Evolutionary conservation across 2,888 invertebrate genomes (phyloP).

Genomic region (Lasioglossum oenotherae): DNA sequence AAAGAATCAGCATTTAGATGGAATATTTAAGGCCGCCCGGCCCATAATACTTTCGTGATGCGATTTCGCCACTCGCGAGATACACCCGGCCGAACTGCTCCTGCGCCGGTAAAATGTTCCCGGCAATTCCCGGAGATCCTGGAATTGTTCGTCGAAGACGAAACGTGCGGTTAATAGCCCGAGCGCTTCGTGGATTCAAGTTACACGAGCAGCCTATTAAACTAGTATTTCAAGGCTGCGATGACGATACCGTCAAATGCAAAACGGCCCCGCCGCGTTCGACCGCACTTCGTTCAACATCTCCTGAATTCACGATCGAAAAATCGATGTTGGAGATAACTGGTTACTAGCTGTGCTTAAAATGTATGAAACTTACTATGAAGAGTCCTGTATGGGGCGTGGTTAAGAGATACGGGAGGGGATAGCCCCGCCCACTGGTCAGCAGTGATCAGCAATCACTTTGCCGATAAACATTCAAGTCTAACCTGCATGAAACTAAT

Average conservation of each 20-base stretch:
- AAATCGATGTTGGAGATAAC: background rate
- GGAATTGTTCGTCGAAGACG: conserved; percentile 26
- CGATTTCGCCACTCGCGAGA: conserved; percentile 45
- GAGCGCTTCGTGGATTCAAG: background rate
- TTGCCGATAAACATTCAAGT: background rate
- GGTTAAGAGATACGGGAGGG: background rate
- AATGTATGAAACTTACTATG: background rate
- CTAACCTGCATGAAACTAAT: background rate
- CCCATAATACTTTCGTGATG: conserved; percentile 52
- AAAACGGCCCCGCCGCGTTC: background rate
- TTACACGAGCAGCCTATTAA: conserved; percentile 25
- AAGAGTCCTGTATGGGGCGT: background rate
- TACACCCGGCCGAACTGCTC: conserved; percentile 9
- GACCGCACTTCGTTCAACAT: background rate
- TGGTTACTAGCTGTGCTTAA: background rate
- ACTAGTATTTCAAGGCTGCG: conserved; percentile 17
- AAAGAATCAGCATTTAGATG: conserved; percentile 78
- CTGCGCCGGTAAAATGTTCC: conserved; percentile 27
- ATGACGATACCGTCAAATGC: background rate
- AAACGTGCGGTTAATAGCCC: conserved; percentile 35
- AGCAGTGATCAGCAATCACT: background rate
- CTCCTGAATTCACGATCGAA: background rate
- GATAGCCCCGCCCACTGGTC: background rate
- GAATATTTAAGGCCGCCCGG: conserved; percentile 63
- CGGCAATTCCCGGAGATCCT: conserved; percentile 27